These are phyloP conservation scores for Papilio dardanus DNA, from an alignment of 1,140 invertebrate genomes.

Conservation along the genomic window DNA sequence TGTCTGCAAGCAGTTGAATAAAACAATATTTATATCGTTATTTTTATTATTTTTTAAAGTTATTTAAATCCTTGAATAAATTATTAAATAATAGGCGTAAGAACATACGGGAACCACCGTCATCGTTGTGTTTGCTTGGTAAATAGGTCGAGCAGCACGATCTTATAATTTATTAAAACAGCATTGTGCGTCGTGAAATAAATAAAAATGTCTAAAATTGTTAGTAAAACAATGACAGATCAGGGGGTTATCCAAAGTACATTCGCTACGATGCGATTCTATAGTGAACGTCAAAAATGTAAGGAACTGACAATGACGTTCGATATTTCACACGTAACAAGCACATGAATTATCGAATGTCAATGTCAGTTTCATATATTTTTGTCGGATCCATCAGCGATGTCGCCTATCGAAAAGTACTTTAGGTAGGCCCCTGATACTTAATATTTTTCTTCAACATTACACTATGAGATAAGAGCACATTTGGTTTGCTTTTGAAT, in stretches of 20 bases:
- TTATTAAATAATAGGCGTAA: background rate
- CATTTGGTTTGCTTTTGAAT: background rate
- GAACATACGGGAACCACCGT: background rate
- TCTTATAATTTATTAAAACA: constrained; percentile 9
- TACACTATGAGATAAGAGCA: background rate
- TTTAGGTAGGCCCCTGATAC: too few species aligned
- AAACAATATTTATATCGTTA: background rate
- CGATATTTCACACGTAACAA: too few species aligned
- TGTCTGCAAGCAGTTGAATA: background rate
- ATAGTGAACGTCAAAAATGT: too few species aligned
- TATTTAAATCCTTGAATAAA: background rate
- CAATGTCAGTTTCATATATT: too few species aligned
- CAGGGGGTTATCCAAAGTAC: too few species aligned
- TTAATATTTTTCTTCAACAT: background rate
- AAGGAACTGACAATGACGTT: too few species aligned
- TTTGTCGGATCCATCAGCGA: too few species aligned
- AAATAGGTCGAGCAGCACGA: background rate
- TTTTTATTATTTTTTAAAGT: background rate
- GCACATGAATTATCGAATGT: too few species aligned
- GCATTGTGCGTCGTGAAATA: background rate
- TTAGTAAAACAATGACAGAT: too few species aligned
- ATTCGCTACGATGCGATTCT: too few species aligned
- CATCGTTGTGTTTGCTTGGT: background rate
- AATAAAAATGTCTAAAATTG: too few species aligned
- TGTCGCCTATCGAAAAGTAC: too few species aligned